Base-by-base conservation (phyloP, 2,888 invertebrate genomes). In the Drosophila kuntzei region DNA sequence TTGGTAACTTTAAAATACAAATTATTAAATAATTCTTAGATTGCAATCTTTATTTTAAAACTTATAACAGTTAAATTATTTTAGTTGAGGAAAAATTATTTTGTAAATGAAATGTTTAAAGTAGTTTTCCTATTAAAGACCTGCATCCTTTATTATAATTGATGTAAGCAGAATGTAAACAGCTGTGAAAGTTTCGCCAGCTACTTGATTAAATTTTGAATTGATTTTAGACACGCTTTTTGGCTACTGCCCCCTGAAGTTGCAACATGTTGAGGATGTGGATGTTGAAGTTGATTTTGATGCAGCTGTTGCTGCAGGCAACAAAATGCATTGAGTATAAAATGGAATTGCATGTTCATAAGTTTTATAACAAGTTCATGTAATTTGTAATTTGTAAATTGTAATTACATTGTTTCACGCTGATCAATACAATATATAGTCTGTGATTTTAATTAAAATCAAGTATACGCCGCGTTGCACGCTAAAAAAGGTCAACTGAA, bases 161-260 rank as follows among this genome's bases (percentile, higher is more conserved):
- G 32, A 47, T 50, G 32, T 27, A 44, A 67, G 27, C 1, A 27
- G 2, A 68, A 49, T 55, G 63, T n/a, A 34, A 54, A 54, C 66
- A 59, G 61, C 63, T 49, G 64, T 41, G 20, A 71, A 71, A 63
- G 62, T 74, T 83, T 54, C 16, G 32, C 22, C 63, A 65, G 65
- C 57, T 65, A 71, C 53, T 70, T 70, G 68, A 76, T 74, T 73
- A 61, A 76, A 71, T 78, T 64, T 46, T 47, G 55, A 76, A 80
- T 83, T 80, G 69, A 86, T 83, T 80, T 74, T 49, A 29, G 55
- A 57, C 64, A 55, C 68, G 67, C 44, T 41, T 36, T 61, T 54
- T 41, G 46, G 57, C 43, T 57, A 60, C 43, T 57, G 68, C 14
- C 20, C 4, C 32, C 29, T 32, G 44, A 51, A 25, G 41, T 22